Conservation (phyloP, 2,888 invertebrate genomes). For the Epicampocera succincta region DNA sequence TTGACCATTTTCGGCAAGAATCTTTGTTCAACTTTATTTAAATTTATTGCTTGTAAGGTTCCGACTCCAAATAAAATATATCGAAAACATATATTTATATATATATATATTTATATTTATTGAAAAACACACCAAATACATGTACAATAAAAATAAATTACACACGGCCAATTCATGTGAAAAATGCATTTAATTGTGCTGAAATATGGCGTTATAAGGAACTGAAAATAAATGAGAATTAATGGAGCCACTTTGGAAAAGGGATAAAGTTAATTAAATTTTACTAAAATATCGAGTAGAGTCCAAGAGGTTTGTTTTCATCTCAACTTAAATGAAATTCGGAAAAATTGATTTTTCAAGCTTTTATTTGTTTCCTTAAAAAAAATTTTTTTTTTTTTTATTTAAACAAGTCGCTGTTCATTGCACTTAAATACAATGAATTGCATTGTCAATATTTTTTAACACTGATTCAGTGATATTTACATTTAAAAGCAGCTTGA, state of each 20-base stretch:
- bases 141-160: conserved; percentile 50
- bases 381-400: neutral
- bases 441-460: conserved; percentile 49
- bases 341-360: too few relatives aligned
- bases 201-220: conserved; percentile 35
- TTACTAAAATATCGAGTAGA: too few relatives aligned
- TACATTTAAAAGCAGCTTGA: conserved; percentile 16
- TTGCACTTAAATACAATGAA: conserved; percentile 43
- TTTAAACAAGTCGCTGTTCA: conserved; percentile 6
- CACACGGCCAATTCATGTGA: conserved; percentile 49
- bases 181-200: conserved; percentile 60
- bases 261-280: neutral
- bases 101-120: neutral
- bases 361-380: too few relatives aligned
- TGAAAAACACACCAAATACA: conserved; percentile 2
- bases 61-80: too few relatives aligned
- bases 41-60: too few relatives aligned
- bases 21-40: too few relatives aligned
- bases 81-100: too few relatives aligned
- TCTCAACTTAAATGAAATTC: too few relatives aligned
- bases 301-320: too few relatives aligned
- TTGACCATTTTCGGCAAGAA: too few relatives aligned
- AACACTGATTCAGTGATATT: conserved; percentile 34
- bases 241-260: neutral
- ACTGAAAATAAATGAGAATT: conserved; percentile 7